Conservation (phyloP, 2,113 vertebrate species). For the Delphinapterus leucas region DNA sequence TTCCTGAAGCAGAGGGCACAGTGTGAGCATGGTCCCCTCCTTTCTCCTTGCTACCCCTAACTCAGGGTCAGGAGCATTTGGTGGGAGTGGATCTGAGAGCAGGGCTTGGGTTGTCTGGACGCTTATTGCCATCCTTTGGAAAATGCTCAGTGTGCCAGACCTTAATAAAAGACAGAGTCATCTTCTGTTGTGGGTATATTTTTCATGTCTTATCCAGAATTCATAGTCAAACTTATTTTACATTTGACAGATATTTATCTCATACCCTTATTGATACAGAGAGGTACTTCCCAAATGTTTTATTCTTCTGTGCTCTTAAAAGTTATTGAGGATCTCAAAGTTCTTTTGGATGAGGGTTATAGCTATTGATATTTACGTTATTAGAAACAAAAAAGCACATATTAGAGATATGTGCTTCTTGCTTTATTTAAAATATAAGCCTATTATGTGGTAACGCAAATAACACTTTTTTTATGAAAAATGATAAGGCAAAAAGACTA, state of each 20-base stretch:
- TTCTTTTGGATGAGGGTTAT: neutral
- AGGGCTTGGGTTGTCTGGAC: neutral
- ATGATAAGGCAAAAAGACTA: neutral
- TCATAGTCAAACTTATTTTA: neutral
- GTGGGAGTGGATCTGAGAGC: neutral
- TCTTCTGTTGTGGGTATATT: neutral
- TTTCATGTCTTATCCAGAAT: neutral
- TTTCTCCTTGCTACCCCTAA: accelerated
- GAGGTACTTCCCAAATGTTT: neutral
- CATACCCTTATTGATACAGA: neutral
- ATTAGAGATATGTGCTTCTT: neutral
- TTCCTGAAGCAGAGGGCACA: neutral
- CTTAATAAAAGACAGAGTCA: neutral
- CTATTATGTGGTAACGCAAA: neutral
- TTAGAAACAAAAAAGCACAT: neutral
- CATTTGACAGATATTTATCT: neutral
- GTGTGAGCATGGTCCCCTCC: neutral
- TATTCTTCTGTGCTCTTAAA: neutral
- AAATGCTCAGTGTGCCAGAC: neutral
- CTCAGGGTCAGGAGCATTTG: neutral
- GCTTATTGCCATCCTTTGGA: neutral
- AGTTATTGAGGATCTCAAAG: neutral
- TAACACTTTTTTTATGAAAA: neutral
- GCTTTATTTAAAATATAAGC: neutral
- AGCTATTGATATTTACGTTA: neutral